These are phyloP conservation scores for Erebia epiphron DNA, from an alignment of 2,888 invertebrate species.

Conservation along the genomic window DNA sequence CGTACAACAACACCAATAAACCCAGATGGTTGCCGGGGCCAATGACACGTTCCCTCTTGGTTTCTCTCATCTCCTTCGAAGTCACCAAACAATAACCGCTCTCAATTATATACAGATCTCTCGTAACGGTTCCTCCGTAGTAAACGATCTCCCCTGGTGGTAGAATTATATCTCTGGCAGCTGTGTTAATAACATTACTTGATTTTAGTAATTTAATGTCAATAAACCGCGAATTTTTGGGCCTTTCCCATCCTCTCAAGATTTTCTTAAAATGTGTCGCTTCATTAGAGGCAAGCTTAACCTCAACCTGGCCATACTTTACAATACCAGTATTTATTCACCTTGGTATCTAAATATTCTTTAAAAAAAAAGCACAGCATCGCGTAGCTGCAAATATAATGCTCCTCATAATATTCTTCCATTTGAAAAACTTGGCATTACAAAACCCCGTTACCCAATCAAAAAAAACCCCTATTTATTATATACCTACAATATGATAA, in stretches of 20 bases:
- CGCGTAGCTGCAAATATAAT: too few species aligned
- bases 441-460: too few species aligned
- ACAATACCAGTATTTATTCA: too few species aligned
- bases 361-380: too few species aligned
- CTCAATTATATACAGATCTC: slow-evolving; percentile 79
- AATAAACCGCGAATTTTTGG: too few species aligned
- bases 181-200: slow-evolving; percentile 43
- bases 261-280: too few species aligned
- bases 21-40: slow-evolving; percentile 78
- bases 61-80: slow-evolving; percentile 58
- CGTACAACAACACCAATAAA: slow-evolving; percentile 72
- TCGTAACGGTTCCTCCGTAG: slow-evolving; percentile 76
- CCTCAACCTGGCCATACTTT: background rate
- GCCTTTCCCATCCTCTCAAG: too few species aligned
- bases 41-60: slow-evolving; percentile 61
- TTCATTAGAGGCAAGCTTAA: background rate
- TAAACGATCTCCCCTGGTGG: slow-evolving; percentile 80
- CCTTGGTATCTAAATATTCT: background rate
- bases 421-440: too few species aligned
- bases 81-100: slow-evolving; percentile 78
- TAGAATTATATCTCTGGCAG: slow-evolving; percentile 70
- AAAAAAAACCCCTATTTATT: too few species aligned
- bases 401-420: too few species aligned
- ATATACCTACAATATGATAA: too few species aligned
- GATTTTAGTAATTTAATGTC: background rate